Evolutionary conservation across 2,113 vertebrate species (phyloP), one percentile per base, ranked within the genome.

Genomic region (Poecilia latipinna): DNA sequence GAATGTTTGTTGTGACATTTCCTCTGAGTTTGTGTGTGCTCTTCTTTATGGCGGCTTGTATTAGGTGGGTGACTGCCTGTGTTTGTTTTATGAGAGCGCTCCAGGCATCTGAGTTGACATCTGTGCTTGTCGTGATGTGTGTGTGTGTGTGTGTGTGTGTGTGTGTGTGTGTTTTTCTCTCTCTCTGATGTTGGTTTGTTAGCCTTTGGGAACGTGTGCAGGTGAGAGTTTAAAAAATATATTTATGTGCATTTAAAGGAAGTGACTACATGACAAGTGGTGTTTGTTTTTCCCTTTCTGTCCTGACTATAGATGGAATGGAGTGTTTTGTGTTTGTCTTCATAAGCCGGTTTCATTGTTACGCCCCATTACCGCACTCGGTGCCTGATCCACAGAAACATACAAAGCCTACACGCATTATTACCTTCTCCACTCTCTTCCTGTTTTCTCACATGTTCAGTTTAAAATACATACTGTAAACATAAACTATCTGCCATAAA

Each of bases 11-110:
- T 44, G 42, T 78, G 68, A 82, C 73, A 82, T 78, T 79, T 88
- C 62, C 24, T 79, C 68, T 57, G 65, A 77, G 75, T 68, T 79
- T 37, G 69, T 85, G 64, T 82, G 28, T 77, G 81, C 74, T 87
- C 87, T 82, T 82, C 83, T 91, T 90, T 86, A 82, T 86, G 75
- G 80, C 78, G 83, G 85, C 85, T 85, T 80, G 74, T 82, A 82
- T 88, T 90, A 88, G 86, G 91, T 88, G 89, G 92, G 80, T 78
- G 85, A 85, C 84, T 86, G 89, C 86, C 83, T 84, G 83, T 90
- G 86, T 92, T 92, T 93, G 75, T 75, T 84, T 64, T 82, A 79
- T 77, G 57, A 88, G 65, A 89, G 72, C 1, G 83, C 87, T 88
- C 61, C 83, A 68, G 77, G 88, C 91, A 84, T 88, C 90, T 85